phyloP scores from a whole-genome alignment of 1,140 invertebrate species.

The Pinna nobilis region DNA sequence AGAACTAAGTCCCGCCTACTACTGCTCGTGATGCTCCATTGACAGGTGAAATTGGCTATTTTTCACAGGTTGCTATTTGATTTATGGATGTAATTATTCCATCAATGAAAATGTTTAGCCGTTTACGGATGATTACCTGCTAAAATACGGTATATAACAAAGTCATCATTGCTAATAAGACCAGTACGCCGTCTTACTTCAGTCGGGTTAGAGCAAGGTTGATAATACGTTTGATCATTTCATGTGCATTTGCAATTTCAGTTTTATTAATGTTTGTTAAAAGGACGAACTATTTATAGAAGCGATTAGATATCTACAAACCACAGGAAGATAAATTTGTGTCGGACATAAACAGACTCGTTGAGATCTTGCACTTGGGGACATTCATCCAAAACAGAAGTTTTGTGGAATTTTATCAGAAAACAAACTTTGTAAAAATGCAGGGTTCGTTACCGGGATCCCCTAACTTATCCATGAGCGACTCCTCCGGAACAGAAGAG shows the following conservation, averaged over 20 bases:
- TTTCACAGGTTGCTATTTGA: constrained; percentile 21
- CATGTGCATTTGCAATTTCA: constrained; percentile 19
- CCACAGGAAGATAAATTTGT: background rate
- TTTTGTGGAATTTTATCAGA: constrained; percentile 1
- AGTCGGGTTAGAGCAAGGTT: constrained; percentile 11
- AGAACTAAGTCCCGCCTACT: background rate
- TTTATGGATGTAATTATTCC: constrained; percentile 32
- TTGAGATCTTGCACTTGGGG: background rate
- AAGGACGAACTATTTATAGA: background rate
- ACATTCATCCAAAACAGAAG: background rate
- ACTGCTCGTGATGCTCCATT: constrained; percentile 11
- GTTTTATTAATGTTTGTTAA: constrained; percentile 3
- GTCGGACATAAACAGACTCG: background rate
- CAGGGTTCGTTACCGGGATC: constrained; percentile 39
- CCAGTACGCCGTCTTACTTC: constrained; percentile 5
- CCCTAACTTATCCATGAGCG: constrained; percentile 34
- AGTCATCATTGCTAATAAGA: constrained; percentile 25
- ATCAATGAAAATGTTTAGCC: constrained; percentile 34
- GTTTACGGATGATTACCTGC: constrained; percentile 34
- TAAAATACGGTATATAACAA: constrained; percentile 27
- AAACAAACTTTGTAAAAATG: constrained; percentile 20
- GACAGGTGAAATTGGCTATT: constrained; percentile 15
- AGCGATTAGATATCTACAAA: background rate
- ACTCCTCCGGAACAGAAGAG: constrained; percentile 39
- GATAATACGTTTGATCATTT: constrained; percentile 8